Evolutionary conservation across 2,797 vertebrate species (phyloP).

Genomic region (Columba guinea): DNA sequence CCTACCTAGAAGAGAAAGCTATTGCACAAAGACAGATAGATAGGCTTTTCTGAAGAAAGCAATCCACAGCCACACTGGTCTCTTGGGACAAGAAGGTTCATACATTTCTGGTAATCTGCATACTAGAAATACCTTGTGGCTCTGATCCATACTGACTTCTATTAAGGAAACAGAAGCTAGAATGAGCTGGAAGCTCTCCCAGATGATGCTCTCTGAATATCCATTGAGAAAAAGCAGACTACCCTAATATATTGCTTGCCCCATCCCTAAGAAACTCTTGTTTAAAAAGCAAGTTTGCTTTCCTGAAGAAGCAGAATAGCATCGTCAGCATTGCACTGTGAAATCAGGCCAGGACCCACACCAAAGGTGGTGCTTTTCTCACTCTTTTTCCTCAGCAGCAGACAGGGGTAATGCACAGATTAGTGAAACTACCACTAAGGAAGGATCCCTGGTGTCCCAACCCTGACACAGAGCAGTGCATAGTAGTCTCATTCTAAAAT

Average conservation of each 20-base stretch:
- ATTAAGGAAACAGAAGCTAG: slow-evolving; percentile 33
- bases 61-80: neutral
- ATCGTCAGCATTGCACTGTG: neutral
- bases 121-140: slow-evolving; percentile 7
- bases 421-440: neutral
- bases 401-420: neutral
- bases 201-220: slow-evolving; percentile 3
- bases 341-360: neutral
- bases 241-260: neutral
- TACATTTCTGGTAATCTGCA: neutral
- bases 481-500: neutral
- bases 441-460: neutral
- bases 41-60: neutral
- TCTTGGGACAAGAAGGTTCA: neutral
- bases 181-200: slow-evolving; percentile 50
- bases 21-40: neutral
- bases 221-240: slow-evolving; percentile 30
- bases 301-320: neutral
- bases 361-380: neutral
- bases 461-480: neutral
- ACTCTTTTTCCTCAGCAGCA: neutral
- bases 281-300: neutral
- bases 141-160: slow-evolving; percentile 33
- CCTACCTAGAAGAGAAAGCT: neutral
- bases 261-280: neutral